Evolutionary conservation across 37 sponge, comb jelly and placozoan genomes (phyloP).

Genomic region (Mnemiopsis leidyi): DNA sequence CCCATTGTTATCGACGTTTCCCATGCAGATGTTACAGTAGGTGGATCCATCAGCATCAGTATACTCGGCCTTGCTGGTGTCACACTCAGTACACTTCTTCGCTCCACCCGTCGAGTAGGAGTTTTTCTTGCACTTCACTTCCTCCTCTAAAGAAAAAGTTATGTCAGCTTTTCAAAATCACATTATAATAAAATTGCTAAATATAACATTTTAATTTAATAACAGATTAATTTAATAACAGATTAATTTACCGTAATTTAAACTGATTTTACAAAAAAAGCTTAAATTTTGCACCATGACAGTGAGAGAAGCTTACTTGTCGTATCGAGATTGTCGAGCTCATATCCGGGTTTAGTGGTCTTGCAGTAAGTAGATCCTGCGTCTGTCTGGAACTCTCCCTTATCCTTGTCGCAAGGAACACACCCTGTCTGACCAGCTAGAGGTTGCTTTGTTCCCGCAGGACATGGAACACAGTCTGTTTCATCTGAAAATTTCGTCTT

Average conservation of each 20-base stretch:
- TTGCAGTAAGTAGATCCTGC: not conserved
- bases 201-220: too few species aligned
- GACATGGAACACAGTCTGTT: not conserved
- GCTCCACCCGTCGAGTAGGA: conserved; percentile 5
- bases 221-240: too few species aligned
- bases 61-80: not conserved
- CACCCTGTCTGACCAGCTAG: not conserved
- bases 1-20: not conserved
- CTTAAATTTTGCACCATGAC: too few species aligned
- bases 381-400: not conserved
- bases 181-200: too few species aligned
- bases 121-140: conserved; percentile 1
- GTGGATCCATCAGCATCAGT: not conserved
- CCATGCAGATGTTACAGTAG: not conserved
- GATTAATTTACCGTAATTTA: too few species aligned
- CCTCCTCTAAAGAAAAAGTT: not conserved
- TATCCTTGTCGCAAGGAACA: not conserved
- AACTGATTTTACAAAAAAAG: too few species aligned
- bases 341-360: not conserved
- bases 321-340: too few species aligned
- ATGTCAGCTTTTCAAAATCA: too few species aligned
- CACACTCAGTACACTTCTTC: not conserved
- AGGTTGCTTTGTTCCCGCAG: not conserved
- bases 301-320: too few species aligned
- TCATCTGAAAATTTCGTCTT: not conserved